Evolutionary conservation across 2,888 invertebrate species (phyloP).

Genomic region (Caenorhabditis becei): DNA sequence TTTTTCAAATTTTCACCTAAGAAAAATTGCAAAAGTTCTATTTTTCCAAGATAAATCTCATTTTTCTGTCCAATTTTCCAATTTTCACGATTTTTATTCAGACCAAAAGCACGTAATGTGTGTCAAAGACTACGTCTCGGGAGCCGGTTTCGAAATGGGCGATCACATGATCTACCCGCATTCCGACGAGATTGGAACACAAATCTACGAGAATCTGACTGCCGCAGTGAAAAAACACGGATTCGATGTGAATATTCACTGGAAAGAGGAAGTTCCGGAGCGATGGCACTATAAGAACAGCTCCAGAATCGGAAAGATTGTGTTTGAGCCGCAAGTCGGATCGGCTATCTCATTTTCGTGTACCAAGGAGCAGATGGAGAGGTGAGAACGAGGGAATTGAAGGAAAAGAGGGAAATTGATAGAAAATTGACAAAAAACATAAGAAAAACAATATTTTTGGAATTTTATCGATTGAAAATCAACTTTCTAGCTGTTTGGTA

Average conservation of each 20-base stretch:
- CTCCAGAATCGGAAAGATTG: constrained; percentile 82
- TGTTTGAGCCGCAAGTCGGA: constrained; percentile 83
- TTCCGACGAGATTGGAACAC: constrained; percentile 54
- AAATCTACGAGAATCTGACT: constrained; percentile 64
- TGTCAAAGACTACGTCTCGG: constrained; percentile 64
- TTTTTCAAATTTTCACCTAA: too few relatives aligned
- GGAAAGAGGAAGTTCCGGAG: constrained; percentile 83
- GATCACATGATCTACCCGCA: constrained; percentile 76
- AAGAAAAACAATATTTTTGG: background rate
- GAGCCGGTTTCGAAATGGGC: constrained; percentile 66
- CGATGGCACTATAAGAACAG: constrained; percentile 86
- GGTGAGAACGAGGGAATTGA: constrained; percentile 18
- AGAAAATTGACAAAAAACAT: background rate
- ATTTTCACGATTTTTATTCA: background rate
- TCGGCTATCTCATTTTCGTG: constrained; percentile 70
- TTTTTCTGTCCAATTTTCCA: background rate
- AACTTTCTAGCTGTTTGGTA: too few relatives aligned
- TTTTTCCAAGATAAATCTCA: background rate
- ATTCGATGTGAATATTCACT: constrained; percentile 66
- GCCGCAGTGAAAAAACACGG: constrained; percentile 59
- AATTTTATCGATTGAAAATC: background rate
- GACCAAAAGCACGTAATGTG: constrained; percentile 72
- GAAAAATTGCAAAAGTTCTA: background rate
- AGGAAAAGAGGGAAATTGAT: too few relatives aligned
- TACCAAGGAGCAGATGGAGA: constrained; percentile 53